Evolutionary conservation across 1,140 invertebrate genomes (phyloP).

Genomic region (Camponotus pennsylvanicus): DNA sequence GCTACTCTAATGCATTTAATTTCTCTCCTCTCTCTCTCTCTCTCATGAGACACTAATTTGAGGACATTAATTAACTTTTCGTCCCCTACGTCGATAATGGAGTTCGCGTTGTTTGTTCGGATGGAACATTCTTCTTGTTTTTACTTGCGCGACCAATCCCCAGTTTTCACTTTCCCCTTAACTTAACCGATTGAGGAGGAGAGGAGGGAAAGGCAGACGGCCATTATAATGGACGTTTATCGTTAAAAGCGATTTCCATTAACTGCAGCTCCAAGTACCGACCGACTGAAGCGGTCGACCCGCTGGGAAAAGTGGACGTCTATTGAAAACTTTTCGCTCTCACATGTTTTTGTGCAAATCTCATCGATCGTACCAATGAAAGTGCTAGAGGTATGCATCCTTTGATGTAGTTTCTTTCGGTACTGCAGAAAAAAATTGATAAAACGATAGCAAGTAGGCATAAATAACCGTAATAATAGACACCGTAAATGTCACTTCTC

Average conservation of each 20-base stretch:
- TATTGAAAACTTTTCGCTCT: conserved; percentile 39
- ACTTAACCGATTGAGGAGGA: conserved; percentile 31
- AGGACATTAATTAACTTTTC: conserved; percentile 27
- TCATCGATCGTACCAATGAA: background rate
- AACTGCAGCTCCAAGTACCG: conserved; percentile 29
- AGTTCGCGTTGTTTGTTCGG: conserved; percentile 12
- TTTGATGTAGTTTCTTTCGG: background rate
- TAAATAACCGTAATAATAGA: background rate
- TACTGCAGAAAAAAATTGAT: background rate
- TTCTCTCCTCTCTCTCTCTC: background rate
- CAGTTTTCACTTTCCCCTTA: conserved; percentile 57
- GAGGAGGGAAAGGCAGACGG: conserved; percentile 11
- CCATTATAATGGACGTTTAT: conserved; percentile 55
- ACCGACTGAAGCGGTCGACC: conserved; percentile 11
- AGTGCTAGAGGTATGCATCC: background rate
- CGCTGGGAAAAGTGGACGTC: conserved; percentile 18
- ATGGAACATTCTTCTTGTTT: conserved; percentile 28
- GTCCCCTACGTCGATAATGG: conserved; percentile 27
- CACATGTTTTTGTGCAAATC: conserved; percentile 42
- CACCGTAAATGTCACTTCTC: background rate
- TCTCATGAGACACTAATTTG: background rate
- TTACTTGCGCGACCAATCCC: conserved; percentile 1
- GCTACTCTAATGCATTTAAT: background rate
- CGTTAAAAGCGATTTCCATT: conserved; percentile 59
- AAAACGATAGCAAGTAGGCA: background rate